These are phyloP conservation scores for Parotia lawesii DNA, from an alignment of 2,113 vertebrate species.

Conservation along the genomic window DNA sequence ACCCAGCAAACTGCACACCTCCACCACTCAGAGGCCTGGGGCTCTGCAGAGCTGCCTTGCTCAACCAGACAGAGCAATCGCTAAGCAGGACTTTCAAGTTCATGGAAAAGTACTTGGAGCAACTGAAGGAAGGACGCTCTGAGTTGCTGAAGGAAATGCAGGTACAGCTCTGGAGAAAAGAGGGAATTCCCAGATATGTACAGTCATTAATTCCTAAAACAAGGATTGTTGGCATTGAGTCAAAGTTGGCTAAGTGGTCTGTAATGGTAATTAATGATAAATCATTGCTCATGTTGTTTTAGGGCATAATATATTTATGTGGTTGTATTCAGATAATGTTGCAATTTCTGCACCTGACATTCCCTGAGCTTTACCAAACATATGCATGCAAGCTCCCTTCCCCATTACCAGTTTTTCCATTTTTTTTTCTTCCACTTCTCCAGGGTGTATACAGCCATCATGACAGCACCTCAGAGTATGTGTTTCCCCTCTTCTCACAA, in stretches of 20 bases:
- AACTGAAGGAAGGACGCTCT: background rate
- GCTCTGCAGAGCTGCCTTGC: background rate
- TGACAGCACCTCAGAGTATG: accelerated
- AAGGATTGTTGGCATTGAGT: background rate
- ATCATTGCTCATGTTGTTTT: background rate
- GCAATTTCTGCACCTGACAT: background rate
- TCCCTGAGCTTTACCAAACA: background rate
- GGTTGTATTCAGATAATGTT: background rate
- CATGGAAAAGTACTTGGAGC: background rate
- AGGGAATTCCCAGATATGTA: background rate
- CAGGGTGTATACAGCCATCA: background rate
- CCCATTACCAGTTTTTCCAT: background rate
- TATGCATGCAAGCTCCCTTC: background rate
- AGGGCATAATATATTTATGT: background rate
- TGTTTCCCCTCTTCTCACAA: background rate
- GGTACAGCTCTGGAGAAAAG: background rate
- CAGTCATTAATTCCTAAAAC: background rate
- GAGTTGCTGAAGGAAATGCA: background rate
- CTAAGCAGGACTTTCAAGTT: conserved; percentile 16
- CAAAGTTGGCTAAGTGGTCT: background rate
- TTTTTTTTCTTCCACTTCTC: background rate
- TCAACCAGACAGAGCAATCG: background rate
- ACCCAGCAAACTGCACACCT: background rate
- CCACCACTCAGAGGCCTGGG: background rate
- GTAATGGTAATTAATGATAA: background rate